Conservation (phyloP, 1,140 invertebrate genomes). For the Pseudomyrmex pallidus region DNA sequence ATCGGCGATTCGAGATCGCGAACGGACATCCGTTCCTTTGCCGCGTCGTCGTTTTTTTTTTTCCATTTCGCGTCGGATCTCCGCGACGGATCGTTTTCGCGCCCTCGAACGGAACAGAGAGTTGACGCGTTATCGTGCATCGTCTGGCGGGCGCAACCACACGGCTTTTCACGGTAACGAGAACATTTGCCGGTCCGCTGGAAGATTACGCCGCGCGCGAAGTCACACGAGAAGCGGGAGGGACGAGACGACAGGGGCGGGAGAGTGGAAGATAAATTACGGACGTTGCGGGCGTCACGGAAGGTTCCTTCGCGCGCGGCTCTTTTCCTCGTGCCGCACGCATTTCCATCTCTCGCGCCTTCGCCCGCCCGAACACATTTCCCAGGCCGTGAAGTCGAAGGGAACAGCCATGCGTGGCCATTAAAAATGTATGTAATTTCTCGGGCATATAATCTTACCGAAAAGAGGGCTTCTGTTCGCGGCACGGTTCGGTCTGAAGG, state of each 20-base stretch:
- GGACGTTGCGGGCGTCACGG: conserved; percentile 58
- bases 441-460: conserved; percentile 64
- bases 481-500: conserved; percentile 14
- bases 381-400: conserved; percentile 64
- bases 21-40: too few species aligned
- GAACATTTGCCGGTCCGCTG: conserved; percentile 58
- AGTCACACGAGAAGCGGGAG: conserved; percentile 2
- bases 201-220: conserved; percentile 46
- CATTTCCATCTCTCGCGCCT: background rate
- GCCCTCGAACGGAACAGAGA: conserved; percentile 30
- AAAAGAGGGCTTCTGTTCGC: conserved; percentile 47
- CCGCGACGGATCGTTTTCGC: conserved; percentile 14
- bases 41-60: too few species aligned
- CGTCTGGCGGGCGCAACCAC: conserved; percentile 29
- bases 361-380: conserved; percentile 39
- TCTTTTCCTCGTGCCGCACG: conserved; percentile 19
- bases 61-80: conserved; percentile 11
- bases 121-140: conserved; percentile 48
- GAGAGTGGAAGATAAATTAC: conserved; percentile 65
- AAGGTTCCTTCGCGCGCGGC: conserved; percentile 54
- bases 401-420: conserved; percentile 64
- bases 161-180: conserved; percentile 56
- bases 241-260: conserved; percentile 3
- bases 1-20: background rate
- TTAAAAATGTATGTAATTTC: conserved; percentile 77